phyloP scores from a whole-genome alignment of 1,140 invertebrate species.

The Batillaria attramentaria region DNA sequence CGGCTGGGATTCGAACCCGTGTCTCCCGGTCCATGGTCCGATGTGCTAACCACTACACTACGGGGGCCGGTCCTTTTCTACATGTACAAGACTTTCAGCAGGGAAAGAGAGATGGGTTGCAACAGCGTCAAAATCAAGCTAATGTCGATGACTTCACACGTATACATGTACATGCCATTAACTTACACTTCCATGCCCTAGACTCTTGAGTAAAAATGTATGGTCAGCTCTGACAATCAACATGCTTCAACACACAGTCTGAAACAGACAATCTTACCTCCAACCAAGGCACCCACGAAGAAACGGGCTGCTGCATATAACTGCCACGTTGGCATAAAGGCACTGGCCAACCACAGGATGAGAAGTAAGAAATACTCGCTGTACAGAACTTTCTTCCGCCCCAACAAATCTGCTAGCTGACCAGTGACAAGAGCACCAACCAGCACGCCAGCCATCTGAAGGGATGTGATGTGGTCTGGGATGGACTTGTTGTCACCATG shows the following conservation, averaged over 20 bases:
- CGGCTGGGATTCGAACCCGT: too few species aligned
- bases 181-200: too few species aligned
- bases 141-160: too few species aligned
- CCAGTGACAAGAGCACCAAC: conserved; percentile 58
- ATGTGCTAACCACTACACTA: too few species aligned
- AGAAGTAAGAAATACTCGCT: conserved; percentile 49
- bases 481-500: conserved; percentile 50
- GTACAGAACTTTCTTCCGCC: conserved; percentile 55
- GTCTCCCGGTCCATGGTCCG: too few species aligned
- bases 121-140: too few species aligned
- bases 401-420: conserved; percentile 59
- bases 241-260: too few species aligned
- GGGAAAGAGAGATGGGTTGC: too few species aligned
- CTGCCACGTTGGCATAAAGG: conserved; percentile 54
- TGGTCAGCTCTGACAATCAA: neutral
- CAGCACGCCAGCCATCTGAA: conserved; percentile 62
- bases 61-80: too few species aligned
- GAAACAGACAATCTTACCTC: conserved; percentile 42
- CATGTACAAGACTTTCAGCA: too few species aligned
- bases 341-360: conserved; percentile 47
- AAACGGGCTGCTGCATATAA: conserved; percentile 57
- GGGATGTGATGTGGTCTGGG: conserved; percentile 52
- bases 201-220: too few species aligned
- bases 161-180: too few species aligned
- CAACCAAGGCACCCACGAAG: conserved; percentile 55